Evolutionary conservation across 2,888 invertebrate genomes (phyloP), one percentile per base, ranked within the genome.

Genomic region (Saturnia japonica): DNA sequence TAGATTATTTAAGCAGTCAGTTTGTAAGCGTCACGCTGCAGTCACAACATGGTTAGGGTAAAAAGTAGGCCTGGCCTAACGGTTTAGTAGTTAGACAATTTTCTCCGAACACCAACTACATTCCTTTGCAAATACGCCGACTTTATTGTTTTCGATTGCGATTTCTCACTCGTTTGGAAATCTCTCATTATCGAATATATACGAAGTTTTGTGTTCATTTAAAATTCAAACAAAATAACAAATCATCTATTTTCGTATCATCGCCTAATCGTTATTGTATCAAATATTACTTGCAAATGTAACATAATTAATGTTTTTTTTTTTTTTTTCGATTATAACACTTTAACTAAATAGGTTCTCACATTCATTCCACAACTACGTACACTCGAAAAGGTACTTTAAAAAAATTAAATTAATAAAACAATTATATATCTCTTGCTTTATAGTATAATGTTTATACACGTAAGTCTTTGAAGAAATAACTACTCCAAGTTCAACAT

Each of bases 31-130:
- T 85, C 82, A 85, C 85, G 86, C 78, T 76, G 73, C 80, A 68
- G 28, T 82, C 81, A 78, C 82, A 79, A 80, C 79, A 80, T 86
- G 82, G 80, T 83, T 85, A 82, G 80, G 77, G 82, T 84, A 80
- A 86, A 88, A 91, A 90, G 87, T 90, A 81, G 90, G 87, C 80
- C 90, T 91, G 90, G 87, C 80, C 90, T 91, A 88, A 91, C 91
- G 88, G 91, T 89, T 83, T 77, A 78, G 57, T 54, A 60, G 78
- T 79, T 76, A 78, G 77, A 83, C 76, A 80, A 83, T 86, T 86
- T 77, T 85, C 86, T 87, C 80, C 82, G 84, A 82, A 81, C 80
- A 82, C 81, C 82, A 6, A 77, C 81, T 80, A 80, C 84, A 84
- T 86, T 88, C 85, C 80, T 82, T 75, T 68, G 76, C 81, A 80